phyloP scores from a whole-genome alignment of 1,140 invertebrate species.

The Chlorops oryzae region DNA sequence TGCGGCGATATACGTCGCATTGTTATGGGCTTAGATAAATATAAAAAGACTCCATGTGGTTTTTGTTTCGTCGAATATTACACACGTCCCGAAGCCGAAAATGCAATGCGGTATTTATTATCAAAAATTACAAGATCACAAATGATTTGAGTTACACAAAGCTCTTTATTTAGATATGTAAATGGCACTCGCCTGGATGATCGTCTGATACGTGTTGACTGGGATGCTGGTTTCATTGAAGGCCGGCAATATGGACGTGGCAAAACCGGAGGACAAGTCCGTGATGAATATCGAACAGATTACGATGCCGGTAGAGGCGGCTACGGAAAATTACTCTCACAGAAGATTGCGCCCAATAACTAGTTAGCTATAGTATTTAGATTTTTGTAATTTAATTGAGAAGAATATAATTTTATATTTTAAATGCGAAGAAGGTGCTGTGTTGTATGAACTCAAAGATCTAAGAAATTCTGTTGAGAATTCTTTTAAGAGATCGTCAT shows the following conservation, averaged over 20 bases:
- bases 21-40: conserved; percentile 97
- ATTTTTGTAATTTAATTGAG: too few species aligned
- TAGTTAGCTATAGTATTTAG: conserved; percentile 40
- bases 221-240: conserved; percentile 99
- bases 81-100: conserved; percentile 78
- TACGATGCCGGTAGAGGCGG: conserved; percentile 94
- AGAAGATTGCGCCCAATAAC: conserved; percentile 65
- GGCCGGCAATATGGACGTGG: conserved; percentile 97
- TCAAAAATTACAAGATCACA: neutral
- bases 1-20: conserved; percentile 95
- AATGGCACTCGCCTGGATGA: conserved; percentile 97
- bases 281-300: conserved; percentile 97
- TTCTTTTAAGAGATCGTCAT: too few species aligned
- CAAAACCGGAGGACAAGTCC: conserved; percentile 96
- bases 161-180: conserved; percentile 64
- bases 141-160: too few species aligned
- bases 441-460: too few species aligned
- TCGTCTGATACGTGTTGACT: conserved; percentile 94
- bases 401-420: too few species aligned
- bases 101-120: conserved; percentile 69
- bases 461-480: too few species aligned
- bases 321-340: conserved; percentile 90
- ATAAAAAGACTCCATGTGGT: conserved; percentile 97
- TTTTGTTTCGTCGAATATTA: conserved; percentile 99
- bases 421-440: too few species aligned